Conservation (phyloP, 2,888 invertebrate species). For the Perizoma affinitatum region DNA sequence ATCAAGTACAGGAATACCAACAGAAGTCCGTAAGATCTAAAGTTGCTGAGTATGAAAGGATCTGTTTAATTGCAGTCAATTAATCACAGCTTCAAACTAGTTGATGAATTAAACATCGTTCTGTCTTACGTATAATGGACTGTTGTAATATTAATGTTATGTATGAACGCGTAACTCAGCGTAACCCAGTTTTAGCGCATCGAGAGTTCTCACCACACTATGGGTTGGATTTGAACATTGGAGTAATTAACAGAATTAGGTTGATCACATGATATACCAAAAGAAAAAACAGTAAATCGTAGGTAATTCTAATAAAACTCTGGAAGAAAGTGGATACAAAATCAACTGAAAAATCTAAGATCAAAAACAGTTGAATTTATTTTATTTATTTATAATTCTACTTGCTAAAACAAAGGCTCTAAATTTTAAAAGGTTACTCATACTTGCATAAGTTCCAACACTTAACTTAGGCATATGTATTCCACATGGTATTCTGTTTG, state of each 20-base stretch:
- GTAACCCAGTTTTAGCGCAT: slow-evolving; percentile 47
- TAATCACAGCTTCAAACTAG: slow-evolving; percentile 22
- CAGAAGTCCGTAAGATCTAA: background rate
- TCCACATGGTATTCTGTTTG: slow-evolving; percentile 35
- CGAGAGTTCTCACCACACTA: slow-evolving; percentile 47
- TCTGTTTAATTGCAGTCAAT: slow-evolving; percentile 7
- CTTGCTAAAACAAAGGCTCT: background rate
- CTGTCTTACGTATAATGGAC: slow-evolving; percentile 35
- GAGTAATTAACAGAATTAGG: slow-evolving; percentile 43
- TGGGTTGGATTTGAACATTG: slow-evolving; percentile 43
- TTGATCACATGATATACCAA: slow-evolving; percentile 40
- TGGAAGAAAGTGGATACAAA: too few species aligned
- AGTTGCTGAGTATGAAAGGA: background rate
- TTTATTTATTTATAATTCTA: too few species aligned
- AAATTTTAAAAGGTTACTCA: background rate
- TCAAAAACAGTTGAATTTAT: too few species aligned
- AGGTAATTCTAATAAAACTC: too few species aligned
- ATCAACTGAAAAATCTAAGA: too few species aligned
- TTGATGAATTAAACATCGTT: slow-evolving; percentile 29
- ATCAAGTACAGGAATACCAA: background rate
- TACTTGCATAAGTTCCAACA: background rate
- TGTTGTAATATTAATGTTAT: slow-evolving; percentile 43
- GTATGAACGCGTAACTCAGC: slow-evolving; percentile 45
- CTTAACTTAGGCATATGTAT: slow-evolving; percentile 7
- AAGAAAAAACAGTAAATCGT: background rate